phyloP scores from a whole-genome alignment of 2,797 vertebrate species.

The Sus cebifrons region DNA sequence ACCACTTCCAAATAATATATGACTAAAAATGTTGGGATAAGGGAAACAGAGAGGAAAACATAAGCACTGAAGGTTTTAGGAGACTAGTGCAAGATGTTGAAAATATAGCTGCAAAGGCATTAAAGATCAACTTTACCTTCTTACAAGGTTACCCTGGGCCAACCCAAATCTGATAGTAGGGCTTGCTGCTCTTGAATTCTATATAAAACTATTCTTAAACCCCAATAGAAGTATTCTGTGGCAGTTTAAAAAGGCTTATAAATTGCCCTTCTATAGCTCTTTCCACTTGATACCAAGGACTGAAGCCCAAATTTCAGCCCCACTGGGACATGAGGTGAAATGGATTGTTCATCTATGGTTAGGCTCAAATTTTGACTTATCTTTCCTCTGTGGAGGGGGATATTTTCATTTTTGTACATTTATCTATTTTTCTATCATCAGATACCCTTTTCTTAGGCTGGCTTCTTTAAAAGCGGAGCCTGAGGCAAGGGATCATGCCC shows the following conservation, averaged over 20 bases:
- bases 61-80: not conserved
- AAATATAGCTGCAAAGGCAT: not conserved
- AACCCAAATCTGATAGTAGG: conserved; percentile 16
- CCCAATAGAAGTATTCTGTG: not conserved
- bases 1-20: conserved; percentile 51
- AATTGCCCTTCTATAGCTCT: conserved; percentile 36
- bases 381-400: not conserved
- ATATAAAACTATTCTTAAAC: conserved; percentile 8
- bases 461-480: conserved; percentile 47
- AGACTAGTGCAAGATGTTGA: not conserved
- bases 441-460: not conserved
- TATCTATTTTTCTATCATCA: conserved; percentile 52
- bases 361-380: conserved; percentile 50
- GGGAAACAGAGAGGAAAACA: not conserved
- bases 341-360: not conserved
- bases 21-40: conserved; percentile 23
- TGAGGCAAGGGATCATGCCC: conserved; percentile 20
- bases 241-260: conserved; percentile 56
- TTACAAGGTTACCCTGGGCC: not conserved
- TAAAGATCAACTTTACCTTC: not conserved
- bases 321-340: not conserved
- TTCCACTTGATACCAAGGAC: conserved; percentile 14
- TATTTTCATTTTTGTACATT: conserved; percentile 47
- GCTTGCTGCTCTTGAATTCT: conserved; percentile 41
- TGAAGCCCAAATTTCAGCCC: conserved; percentile 10